Percentiles rank a stretch among this genome's conserved stretches.
These are phyloP conservation scores for Stegastes partitus DNA, from an alignment of 2,113 vertebrate genomes.

Conservation along the genomic window DNA sequence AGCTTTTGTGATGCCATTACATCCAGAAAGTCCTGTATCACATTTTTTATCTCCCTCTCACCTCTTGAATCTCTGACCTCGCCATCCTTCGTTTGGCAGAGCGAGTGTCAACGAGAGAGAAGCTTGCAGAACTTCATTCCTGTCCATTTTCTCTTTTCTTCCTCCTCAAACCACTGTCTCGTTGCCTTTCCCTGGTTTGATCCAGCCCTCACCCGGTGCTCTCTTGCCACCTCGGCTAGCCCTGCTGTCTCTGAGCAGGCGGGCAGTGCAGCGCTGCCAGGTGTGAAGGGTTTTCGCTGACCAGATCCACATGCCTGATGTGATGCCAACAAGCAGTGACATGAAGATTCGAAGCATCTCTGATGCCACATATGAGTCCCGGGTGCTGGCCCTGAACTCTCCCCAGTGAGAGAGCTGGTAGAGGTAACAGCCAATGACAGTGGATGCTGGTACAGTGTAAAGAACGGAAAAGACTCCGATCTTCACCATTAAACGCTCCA, in stretches of 20 bases:
- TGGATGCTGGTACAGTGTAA: slow-evolving; percentile 97
- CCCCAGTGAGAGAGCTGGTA: slow-evolving; percentile 98
- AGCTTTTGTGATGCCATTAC: slow-evolving; percentile 39
- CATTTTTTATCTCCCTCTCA: slow-evolving; percentile 8
- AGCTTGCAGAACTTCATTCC: slow-evolving; percentile 30
- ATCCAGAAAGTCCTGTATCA: slow-evolving; percentile 59
- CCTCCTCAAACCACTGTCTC: slow-evolving; percentile 92
- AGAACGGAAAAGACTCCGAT: slow-evolving; percentile 98
- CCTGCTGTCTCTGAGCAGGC: slow-evolving; percentile 90
- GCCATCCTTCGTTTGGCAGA: slow-evolving; percentile 38
- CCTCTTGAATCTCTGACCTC: slow-evolving; percentile 13
- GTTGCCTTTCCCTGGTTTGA: slow-evolving; percentile 93
- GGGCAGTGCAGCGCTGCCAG: slow-evolving; percentile 95
- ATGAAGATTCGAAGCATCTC: slow-evolving; percentile 99
- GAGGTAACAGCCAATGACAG: slow-evolving; percentile 97
- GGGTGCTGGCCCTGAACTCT: slow-evolving; percentile 89
- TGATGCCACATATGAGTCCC: slow-evolving; percentile 94
- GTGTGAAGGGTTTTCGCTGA: slow-evolving; percentile 98
- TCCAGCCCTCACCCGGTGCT: slow-evolving; percentile 89
- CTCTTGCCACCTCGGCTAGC: slow-evolving; percentile 89
- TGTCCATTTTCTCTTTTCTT: slow-evolving; percentile 52
- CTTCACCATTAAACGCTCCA: slow-evolving; percentile 98
- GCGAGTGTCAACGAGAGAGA: slow-evolving; percentile 29
- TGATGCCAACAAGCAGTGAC: slow-evolving; percentile 97
- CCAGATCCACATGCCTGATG: slow-evolving; percentile 99